These are phyloP conservation scores for Heliconius ethilla DNA, from an alignment of 2,888 invertebrate species.

Conservation along the genomic window DNA sequence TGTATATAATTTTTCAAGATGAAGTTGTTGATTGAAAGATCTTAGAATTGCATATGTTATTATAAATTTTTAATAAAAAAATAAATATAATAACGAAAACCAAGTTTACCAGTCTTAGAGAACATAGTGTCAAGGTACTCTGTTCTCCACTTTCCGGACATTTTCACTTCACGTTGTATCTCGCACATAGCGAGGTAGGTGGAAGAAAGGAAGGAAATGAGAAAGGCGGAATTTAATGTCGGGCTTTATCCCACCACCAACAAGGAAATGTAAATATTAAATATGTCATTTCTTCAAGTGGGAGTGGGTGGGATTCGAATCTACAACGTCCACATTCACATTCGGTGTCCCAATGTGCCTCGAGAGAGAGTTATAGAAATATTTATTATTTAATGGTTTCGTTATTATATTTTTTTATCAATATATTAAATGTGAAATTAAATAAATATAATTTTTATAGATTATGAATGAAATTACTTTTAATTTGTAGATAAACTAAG, in stretches of 20 bases:
- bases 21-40: not conserved
- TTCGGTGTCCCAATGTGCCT: not conserved
- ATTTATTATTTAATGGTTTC: not conserved
- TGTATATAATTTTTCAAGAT: not conserved
- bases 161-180: not conserved
- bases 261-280: no score
- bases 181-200: no score
- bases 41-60: not conserved
- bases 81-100: not conserved
- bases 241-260: not conserved
- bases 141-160: not conserved
- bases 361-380: not conserved
- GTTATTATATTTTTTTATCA: conserved; percentile 3
- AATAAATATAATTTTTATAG: not conserved
- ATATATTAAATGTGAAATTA: not conserved
- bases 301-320: not conserved
- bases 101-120: not conserved
- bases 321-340: not conserved
- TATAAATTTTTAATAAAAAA: not conserved
- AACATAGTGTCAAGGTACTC: no score
- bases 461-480: conserved; percentile 6
- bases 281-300: no score
- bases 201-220: no score
- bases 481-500: conserved; percentile 1
- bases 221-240: no score